Percentiles rank a stretch among this genome's conserved stretches.
Evolutionary conservation across 2,888 invertebrate species (phyloP).

Genomic region (Venusia cambrica): DNA sequence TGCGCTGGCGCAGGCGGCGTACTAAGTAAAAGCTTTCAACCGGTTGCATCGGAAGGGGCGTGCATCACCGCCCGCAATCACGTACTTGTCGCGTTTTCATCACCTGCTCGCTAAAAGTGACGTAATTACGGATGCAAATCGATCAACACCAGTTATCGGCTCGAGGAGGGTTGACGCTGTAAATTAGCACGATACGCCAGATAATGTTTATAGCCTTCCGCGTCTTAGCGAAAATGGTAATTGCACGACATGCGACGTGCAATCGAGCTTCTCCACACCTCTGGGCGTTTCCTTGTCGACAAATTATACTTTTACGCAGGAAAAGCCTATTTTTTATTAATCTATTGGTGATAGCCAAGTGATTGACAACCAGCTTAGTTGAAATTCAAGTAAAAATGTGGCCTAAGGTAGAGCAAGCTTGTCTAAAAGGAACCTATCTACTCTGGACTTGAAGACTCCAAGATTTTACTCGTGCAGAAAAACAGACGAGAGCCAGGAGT

Average conservation of each 20-base stretch:
- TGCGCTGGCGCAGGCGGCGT: too few species aligned
- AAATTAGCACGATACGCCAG: slow-evolving; percentile 74
- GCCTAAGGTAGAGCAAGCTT: too few species aligned
- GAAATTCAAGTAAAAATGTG: too few species aligned
- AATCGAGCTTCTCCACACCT: slow-evolving; percentile 29
- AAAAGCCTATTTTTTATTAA: too few species aligned
- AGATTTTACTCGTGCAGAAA: too few species aligned
- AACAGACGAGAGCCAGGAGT: too few species aligned
- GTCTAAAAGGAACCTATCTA: too few species aligned
- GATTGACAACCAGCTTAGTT: too few species aligned
- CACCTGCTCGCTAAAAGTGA: slow-evolving; percentile 77
- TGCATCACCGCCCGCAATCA: slow-evolving; percentile 64
- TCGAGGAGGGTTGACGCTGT: slow-evolving; percentile 70
- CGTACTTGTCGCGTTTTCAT: slow-evolving; percentile 78
- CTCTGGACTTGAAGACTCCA: too few species aligned
- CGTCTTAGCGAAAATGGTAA: slow-evolving; percentile 67
- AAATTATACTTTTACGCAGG: slow-evolving; percentile 25
- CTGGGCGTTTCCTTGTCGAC: slow-evolving; percentile 29
- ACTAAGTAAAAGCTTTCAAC: slow-evolving; percentile 59
- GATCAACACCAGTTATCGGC: slow-evolving; percentile 74
- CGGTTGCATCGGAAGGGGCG: slow-evolving; percentile 70
- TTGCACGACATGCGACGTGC: slow-evolving; percentile 45
- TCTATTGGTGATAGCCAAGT: too few species aligned
- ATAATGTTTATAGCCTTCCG: slow-evolving; percentile 70
- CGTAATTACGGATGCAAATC: slow-evolving; percentile 80